phyloP scores from a whole-genome alignment of 2,888 invertebrate genomes.

The Cataglyphis albicans region DNA sequence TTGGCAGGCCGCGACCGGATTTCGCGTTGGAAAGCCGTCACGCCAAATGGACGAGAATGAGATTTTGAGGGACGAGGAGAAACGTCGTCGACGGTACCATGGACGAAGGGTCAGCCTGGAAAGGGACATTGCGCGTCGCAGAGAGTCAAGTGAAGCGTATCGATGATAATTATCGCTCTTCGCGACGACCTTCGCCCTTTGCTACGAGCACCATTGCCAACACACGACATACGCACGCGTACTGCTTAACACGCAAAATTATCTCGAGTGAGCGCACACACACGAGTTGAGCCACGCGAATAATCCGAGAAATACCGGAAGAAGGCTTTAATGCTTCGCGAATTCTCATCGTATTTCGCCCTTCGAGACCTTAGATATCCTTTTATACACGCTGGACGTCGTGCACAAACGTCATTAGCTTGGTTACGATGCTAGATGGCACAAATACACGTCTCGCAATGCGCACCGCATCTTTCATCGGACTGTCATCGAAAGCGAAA shows the following conservation, averaged over 20 bases:
- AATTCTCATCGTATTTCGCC: background rate
- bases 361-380: background rate
- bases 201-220: slow-evolving; percentile 12
- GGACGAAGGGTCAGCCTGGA: background rate
- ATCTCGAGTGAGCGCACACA: slow-evolving; percentile 1
- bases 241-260: slow-evolving; percentile 25
- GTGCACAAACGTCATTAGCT: background rate
- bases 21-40: slow-evolving; percentile 39
- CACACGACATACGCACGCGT: slow-evolving; percentile 26
- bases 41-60: slow-evolving; percentile 17
- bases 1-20: slow-evolving; percentile 53
- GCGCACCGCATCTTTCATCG: slow-evolving; percentile 9
- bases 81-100: background rate
- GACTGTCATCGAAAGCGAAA: slow-evolving; percentile 14
- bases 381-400: background rate
- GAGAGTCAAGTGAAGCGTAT: background rate
- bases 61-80: slow-evolving; percentile 14
- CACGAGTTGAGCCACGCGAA: background rate
- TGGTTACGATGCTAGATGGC: background rate
- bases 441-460: slow-evolving; percentile 11
- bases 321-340: background rate
- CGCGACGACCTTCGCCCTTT: slow-evolving; percentile 10
- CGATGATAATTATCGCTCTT: background rate
- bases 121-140: background rate
- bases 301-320: background rate